Base-by-base conservation (phyloP, 2,888 invertebrate genomes). In the Zele albiditarsus region DNA sequence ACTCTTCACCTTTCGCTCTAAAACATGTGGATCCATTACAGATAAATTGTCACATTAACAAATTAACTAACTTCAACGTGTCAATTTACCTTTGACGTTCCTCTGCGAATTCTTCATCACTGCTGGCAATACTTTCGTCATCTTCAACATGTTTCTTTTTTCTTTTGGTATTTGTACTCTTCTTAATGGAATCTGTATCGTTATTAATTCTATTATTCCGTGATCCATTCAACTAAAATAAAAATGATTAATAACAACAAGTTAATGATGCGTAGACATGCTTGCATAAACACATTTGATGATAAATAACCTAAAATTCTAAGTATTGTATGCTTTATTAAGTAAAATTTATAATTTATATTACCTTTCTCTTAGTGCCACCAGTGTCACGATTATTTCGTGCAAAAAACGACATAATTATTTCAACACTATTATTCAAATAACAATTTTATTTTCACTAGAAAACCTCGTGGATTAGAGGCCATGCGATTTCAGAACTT, bases 101-200 rank as follows among this genome's bases (percentile, higher is more conserved):
- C 71, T 88, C 87, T 14, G 86, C 87, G 65, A 87, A 80, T 80
- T 89, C 89, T 81, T 89, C 89, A 76, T 89, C 89, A 28, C 85
- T 85, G 73, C 88, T 89, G 2, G 84, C 85, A 68, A 89, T 88
- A 78, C 88, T 88, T 71, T 89, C 88, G 68, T 87, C 78, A n/a
- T 86, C 87, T 60, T 80, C 71, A 2, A 76, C 33, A 57, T 68
- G 23, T 33, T 65, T 71, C 46, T 83, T 84, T 62, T 83, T 84
- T 16, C 63, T 75, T 12, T 65, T 76, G 12, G 25, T 42, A 25
- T 73, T 77, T 73, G 82, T 82, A n/a, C 78, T 81, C 28, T 74
- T 76, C 23, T 80, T 80, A 4, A 73, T 31, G 0, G 62, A 33
- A 65, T 46, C 74, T 66, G 78, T 79, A 0, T 74, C 75, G 27